Base-by-base conservation (phyloP, 2,797 vertebrate species). In the Agapornis canus region DNA sequence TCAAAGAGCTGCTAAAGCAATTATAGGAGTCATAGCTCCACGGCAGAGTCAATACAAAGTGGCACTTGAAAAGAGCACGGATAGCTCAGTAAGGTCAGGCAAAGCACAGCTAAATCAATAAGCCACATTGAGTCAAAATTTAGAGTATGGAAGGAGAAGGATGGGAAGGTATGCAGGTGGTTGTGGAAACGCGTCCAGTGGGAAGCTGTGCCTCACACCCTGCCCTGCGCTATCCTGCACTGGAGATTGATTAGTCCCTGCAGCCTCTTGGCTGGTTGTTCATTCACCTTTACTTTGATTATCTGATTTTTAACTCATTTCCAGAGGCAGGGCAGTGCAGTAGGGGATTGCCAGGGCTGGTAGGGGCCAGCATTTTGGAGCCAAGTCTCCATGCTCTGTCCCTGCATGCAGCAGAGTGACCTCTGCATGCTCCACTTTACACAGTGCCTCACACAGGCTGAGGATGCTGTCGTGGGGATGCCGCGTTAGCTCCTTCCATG, bases 51-150 rank as follows among this genome's bases (percentile, higher is more conserved):
- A 52, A 94, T 94, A 86, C 31, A 7, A 63, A 89, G 72, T 40
- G 29, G 92, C 87, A 63, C 91, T 78, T 88, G 91, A 68, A 73
- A 86, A 69, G 94, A 86, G 88, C 87, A 88, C 17, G 20, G 86
- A 51, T 17, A 40, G 77, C 56, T 76, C 60, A 4, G 76, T 25
- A 77, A 92, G 94, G 96, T 92, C 91, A 91, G 89, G 65, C 8
- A 2, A 66, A 81, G 87, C 84, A 31, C 15, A 9, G 61, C 68
- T 21, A 23, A 43, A 94, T 88, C 94, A 47, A 91, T 91, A 49
- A 65, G 7, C 82, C 72, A 83, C 84, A 82, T 5, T 60, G 91
- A 92, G 86, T 68, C 82, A 65, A 82, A 82, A 87, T 43, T 59
- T 40, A 57, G 63, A 90, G 60, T 35, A 39, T 13, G 0, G 29